Evolutionary conservation across 92 coral and sea anemone species (phyloP).

Genomic region (Epizoanthus illoricatus): DNA sequence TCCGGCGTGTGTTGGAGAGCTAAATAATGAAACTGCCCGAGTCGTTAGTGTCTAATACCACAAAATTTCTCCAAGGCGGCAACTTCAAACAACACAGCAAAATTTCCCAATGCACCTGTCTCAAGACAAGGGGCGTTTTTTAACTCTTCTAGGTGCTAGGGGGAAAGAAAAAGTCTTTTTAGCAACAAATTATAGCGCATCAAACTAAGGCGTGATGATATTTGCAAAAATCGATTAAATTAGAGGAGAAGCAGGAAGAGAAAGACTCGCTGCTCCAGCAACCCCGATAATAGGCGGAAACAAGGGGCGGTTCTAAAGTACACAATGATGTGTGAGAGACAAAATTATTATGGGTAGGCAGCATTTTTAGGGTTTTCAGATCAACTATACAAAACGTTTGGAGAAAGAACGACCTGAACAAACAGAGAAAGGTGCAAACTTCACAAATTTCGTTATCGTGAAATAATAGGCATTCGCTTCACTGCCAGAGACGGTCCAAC

Average conservation of each 20-base stretch:
- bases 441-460: conserved; percentile 35
- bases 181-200: conserved; percentile 15
- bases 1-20: conserved; percentile 33
- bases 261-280: conserved; percentile 27
- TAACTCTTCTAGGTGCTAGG: conserved; percentile 2
- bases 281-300: conserved; percentile 43
- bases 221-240: conserved; percentile 42
- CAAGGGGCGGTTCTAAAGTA: conserved; percentile 28
- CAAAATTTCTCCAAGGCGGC: conserved; percentile 40
- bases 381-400: conserved; percentile 34
- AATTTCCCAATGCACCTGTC: conserved; percentile 31
- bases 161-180: conserved; percentile 13
- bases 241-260: conserved; percentile 32
- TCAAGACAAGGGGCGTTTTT: background rate
- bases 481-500: background rate
- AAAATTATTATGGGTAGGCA: conserved; percentile 29
- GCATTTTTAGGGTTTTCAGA: conserved; percentile 31
- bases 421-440: conserved; percentile 35
- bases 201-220: conserved; percentile 38
- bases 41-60: conserved; percentile 13
- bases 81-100: conserved; percentile 20
- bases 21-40: conserved; percentile 29
- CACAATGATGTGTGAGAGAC: conserved; percentile 33
- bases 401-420: conserved; percentile 34
- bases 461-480: conserved; percentile 27